Base-by-base conservation (phyloP, 1,140 invertebrate genomes). In the Globodera rostochiensis region DNA sequence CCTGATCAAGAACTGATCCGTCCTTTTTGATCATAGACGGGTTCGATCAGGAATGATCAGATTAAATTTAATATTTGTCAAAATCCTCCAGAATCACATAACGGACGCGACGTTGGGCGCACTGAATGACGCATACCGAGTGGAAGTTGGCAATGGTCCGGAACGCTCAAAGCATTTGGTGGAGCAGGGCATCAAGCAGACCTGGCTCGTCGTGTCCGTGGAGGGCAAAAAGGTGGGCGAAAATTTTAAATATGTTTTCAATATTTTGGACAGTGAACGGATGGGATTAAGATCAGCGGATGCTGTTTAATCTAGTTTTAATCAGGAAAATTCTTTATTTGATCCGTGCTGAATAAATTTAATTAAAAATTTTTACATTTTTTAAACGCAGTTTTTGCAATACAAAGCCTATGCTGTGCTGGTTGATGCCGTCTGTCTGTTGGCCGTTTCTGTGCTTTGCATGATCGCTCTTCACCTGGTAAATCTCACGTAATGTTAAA, bases 191-290 rank as follows among this genome's bases (percentile, higher is more conserved):
- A 93, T 96, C 73, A 93, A 93, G 67, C 84, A 77, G 45, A 95
- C 95, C 0, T 96, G 94, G 90, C 95, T 97, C 87, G 96, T 97
- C 85, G 93, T 95, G 76, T 94, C 95, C 19, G 83, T 86, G 47
- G 85, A 86, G 66, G 71, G 73, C 47, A 73, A 77, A 64, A 84
- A 87, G 49, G 66, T 81, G 36, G 66, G 45, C 19, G n/a, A n/a
- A n/a, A n/a, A n/a, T n/a, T n/a, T n/a, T n/a, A n/a, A n/a, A n/a
- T n/a, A n/a, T n/a, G n/a, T 60, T 49, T 53, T 9, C 9, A 64
- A n/a, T n/a, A 64, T n/a, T 9, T 11, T n/a, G n/a, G n/a, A n/a
- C n/a, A n/a, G n/a, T n/a, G n/a, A n/a, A n/a, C n/a, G n/a, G n/a
- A n/a, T n/a, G n/a, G 60, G 9, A 64, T 64, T 64, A 9, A n/a